Conservation (phyloP, 2,888 invertebrate species). For the Iselma pallidipennis region DNA sequence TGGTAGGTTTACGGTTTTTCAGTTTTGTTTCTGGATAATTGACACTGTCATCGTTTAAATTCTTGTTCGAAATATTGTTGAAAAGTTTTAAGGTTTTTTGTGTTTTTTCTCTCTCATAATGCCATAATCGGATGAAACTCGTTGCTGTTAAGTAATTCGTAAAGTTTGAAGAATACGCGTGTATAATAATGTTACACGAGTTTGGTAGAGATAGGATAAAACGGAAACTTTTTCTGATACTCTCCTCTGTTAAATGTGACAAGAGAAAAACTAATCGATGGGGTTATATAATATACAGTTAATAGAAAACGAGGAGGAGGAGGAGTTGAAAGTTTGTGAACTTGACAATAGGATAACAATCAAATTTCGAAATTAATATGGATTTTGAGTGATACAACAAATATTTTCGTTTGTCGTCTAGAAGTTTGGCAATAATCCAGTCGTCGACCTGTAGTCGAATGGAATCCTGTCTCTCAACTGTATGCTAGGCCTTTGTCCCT, state of each 20-base stretch:
- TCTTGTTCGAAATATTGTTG: background rate
- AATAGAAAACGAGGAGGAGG: too few relatives aligned
- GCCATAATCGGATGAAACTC: background rate
- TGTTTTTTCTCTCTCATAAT: background rate
- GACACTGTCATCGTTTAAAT: background rate
- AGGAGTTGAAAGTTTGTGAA: too few relatives aligned
- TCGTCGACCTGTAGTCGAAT: background rate
- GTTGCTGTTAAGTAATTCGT: background rate
- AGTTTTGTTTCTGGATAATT: background rate
- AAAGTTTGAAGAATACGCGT: background rate
- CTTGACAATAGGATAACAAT: background rate
- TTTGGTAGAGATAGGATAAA: too few relatives aligned
- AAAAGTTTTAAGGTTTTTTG: too few relatives aligned
- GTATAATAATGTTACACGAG: background rate
- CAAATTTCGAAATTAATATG: background rate
- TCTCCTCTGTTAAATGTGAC: too few relatives aligned
- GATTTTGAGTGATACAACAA: too few relatives aligned
- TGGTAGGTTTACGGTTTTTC: too few relatives aligned
- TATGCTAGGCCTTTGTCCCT: too few relatives aligned
- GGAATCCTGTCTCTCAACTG: too few relatives aligned
- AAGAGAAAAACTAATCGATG: too few relatives aligned
- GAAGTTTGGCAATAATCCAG: background rate
- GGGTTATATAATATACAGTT: too few relatives aligned
- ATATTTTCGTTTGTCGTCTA: background rate
- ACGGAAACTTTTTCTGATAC: too few relatives aligned